phyloP scores from a whole-genome alignment of 2,797 vertebrate species.

The Bradypus variegatus region DNA sequence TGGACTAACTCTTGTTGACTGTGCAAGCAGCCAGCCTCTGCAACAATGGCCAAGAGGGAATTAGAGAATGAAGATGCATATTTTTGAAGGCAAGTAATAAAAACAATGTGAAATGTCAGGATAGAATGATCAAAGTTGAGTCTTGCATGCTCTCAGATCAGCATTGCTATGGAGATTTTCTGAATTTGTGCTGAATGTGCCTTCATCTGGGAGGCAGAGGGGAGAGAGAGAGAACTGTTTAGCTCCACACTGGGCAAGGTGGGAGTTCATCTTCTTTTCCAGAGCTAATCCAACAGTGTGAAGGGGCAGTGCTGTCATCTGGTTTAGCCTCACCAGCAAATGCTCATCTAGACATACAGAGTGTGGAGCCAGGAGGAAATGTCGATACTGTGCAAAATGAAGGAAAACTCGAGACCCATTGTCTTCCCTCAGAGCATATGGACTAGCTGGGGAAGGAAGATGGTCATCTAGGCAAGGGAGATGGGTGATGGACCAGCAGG shows the following conservation, averaged over 20 bases:
- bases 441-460: background rate
- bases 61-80: conserved; percentile 38
- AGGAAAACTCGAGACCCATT: background rate
- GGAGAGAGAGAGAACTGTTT: background rate
- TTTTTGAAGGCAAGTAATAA: conserved; percentile 46
- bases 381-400: background rate
- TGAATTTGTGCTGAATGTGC: background rate
- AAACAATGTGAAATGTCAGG: conserved; percentile 42
- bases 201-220: conserved; percentile 2
- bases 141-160: background rate
- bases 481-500: too few relatives aligned
- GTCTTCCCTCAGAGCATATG: background rate
- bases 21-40: conserved; percentile 51
- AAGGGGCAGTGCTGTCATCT: background rate
- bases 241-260: background rate
- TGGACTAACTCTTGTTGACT: conserved; percentile 50
- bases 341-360: background rate
- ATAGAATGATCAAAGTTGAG: background rate
- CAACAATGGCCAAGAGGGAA: conserved; percentile 37
- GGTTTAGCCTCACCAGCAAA: background rate
- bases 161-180: background rate
- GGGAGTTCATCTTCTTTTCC: background rate
- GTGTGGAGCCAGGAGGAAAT: background rate
- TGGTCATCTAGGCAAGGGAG: background rate
- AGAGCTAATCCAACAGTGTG: background rate